Evolutionary conservation across 2,888 invertebrate genomes (phyloP).

Genomic region (Dryadula phaetusa): DNA sequence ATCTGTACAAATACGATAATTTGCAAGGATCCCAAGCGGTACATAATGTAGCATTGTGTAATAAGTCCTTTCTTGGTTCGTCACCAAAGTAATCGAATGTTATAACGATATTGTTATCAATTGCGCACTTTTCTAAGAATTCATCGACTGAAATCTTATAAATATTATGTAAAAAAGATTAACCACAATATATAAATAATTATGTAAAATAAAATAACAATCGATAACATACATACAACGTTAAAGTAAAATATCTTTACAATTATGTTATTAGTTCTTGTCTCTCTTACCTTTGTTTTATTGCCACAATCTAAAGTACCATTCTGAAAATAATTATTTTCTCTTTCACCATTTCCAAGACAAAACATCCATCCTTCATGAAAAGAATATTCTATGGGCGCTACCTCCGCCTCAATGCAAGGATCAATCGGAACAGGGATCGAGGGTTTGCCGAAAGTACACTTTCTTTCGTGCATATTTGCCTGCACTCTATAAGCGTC

Average conservation of each 20-base stretch:
- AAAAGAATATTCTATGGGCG: conserved; percentile 77
- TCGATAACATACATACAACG: background rate
- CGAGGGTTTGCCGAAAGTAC: conserved; percentile 66
- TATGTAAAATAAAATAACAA: background rate
- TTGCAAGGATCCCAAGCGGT: conserved; percentile 77
- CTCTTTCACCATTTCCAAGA: conserved; percentile 75
- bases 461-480: conserved; percentile 77
- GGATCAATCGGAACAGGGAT: conserved; percentile 68
- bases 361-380: conserved; percentile 81
- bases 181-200: background rate
- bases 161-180: conserved; percentile 19
- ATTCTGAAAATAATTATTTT: conserved; percentile 76
- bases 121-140: conserved; percentile 70
- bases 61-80: conserved; percentile 76
- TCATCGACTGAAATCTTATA: conserved; percentile 65
- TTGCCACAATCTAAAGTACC: conserved; percentile 78
- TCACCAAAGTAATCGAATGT: conserved; percentile 79
- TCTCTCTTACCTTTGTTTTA: conserved; percentile 66
- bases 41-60: conserved; percentile 76
- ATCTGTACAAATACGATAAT: conserved; percentile 72
- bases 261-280: background rate
- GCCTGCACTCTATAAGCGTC: conserved; percentile 73
- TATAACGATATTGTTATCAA: conserved; percentile 76
- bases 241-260: background rate
- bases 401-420: conserved; percentile 78